Conservation (phyloP, 2,113 vertebrate species). For the Bambusicola thoracicus region DNA sequence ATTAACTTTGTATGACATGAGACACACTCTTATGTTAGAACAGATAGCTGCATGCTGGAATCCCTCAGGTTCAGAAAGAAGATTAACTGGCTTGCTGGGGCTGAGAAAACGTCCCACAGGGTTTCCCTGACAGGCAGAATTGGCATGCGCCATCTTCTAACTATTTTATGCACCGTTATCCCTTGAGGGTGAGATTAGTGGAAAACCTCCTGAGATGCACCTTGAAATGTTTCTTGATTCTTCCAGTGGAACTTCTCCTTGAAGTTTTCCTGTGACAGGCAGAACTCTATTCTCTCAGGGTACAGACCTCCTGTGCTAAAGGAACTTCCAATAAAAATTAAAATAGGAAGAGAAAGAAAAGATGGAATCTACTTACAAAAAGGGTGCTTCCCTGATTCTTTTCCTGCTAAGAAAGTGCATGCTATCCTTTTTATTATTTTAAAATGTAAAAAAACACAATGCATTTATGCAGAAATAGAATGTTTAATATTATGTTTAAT, state of each 20-base stretch:
- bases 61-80: background rate
- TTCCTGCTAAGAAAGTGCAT: background rate
- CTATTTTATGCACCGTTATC: background rate
- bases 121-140: background rate
- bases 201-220: background rate
- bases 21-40: background rate
- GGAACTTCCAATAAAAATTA: background rate
- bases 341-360: background rate
- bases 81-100: background rate
- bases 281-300: background rate
- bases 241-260: background rate
- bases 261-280: background rate
- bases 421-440: constrained; percentile 46
- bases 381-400: too few species aligned
- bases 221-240: constrained; percentile 7
- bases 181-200: background rate
- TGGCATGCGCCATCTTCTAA: background rate
- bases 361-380: background rate
- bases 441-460: constrained; percentile 16
- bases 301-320: background rate
- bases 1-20: background rate
- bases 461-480: background rate
- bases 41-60: background rate
- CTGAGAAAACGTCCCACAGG: background rate
- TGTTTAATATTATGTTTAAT: too few species aligned